Conservation (phyloP, 2,797 vertebrate genomes). For the Danionella dracula region DNA sequence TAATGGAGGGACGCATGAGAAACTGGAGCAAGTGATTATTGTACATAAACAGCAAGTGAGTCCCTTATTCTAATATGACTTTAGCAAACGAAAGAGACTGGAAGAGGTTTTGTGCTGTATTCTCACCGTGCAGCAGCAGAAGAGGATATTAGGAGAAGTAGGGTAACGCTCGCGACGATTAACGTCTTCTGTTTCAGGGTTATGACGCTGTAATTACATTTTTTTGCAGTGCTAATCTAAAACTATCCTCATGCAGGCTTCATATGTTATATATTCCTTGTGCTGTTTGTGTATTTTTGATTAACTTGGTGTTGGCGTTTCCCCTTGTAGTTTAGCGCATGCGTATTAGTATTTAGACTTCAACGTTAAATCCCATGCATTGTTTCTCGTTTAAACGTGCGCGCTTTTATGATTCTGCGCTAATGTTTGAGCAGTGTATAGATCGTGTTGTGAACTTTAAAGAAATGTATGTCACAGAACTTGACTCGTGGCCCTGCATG, state of each 20-base stretch:
- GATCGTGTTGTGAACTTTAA: background rate
- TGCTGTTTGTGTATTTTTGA: background rate
- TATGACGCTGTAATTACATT: background rate
- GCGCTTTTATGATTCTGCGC: background rate
- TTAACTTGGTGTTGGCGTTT: background rate
- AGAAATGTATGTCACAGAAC: background rate
- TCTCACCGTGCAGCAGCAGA: too few relatives aligned
- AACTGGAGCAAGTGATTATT: conserved; percentile 13
- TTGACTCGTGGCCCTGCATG: conserved; percentile 20
- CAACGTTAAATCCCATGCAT: background rate
- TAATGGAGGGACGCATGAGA: conserved; percentile 1
- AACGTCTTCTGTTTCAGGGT: background rate
- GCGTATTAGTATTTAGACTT: background rate
- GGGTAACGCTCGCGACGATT: background rate
- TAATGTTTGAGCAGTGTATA: background rate
- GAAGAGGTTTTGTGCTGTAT: background rate
- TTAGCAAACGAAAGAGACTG: background rate
- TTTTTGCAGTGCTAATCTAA: too few relatives aligned
- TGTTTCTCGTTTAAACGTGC: background rate
- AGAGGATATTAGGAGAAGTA: background rate
- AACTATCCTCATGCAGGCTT: background rate
- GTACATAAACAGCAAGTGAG: background rate
- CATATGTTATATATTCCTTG: background rate
- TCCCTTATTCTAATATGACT: too few relatives aligned
- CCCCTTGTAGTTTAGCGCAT: background rate